A percentile compares a stretch with the other conserved stretches of the same genome.
Conservation (phyloP, 2,113 vertebrate genomes). For the Esox niger region DNA sequence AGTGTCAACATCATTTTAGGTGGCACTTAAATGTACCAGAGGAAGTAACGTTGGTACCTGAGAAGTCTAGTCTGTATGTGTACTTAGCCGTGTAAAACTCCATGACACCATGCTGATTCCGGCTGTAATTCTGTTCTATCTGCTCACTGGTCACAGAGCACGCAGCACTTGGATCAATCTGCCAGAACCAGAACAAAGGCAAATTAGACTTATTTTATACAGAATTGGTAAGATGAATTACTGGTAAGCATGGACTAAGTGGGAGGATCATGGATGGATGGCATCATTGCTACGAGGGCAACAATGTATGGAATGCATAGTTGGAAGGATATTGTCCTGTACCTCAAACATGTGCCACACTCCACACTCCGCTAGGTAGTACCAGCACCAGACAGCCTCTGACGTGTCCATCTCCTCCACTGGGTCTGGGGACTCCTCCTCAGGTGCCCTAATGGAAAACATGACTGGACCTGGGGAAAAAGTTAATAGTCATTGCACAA, state of each 20-base stretch:
- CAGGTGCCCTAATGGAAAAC: slow-evolving; percentile 63
- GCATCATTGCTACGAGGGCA: neutral
- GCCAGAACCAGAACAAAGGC: slow-evolving; percentile 41
- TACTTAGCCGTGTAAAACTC: slow-evolving; percentile 93
- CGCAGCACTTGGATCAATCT: slow-evolving; percentile 85
- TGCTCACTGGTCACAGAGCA: slow-evolving; percentile 92
- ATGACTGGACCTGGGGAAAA: slow-evolving; percentile 56
- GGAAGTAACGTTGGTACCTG: slow-evolving; percentile 69
- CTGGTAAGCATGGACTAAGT: neutral
- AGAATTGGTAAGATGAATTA: neutral
- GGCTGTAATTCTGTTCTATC: slow-evolving; percentile 88
- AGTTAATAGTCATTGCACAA: neutral
- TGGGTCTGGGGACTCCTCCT: slow-evolving; percentile 63
- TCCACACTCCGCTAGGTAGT: slow-evolving; percentile 93
- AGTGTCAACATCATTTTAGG: neutral
- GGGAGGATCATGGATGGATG: neutral
- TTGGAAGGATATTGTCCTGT: slow-evolving; percentile 31
- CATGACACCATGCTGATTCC: slow-evolving; percentile 84
- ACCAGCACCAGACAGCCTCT: slow-evolving; percentile 93
- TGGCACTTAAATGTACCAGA: neutral
- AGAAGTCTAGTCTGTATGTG: slow-evolving; percentile 90
- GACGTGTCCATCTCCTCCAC: slow-evolving; percentile 93
- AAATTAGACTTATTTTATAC: neutral
- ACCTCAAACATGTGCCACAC: slow-evolving; percentile 99
- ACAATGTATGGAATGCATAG: neutral